Evolutionary conservation across 2,113 vertebrate species (phyloP).

Genomic region (Cyphomyrus discorhynchus): DNA sequence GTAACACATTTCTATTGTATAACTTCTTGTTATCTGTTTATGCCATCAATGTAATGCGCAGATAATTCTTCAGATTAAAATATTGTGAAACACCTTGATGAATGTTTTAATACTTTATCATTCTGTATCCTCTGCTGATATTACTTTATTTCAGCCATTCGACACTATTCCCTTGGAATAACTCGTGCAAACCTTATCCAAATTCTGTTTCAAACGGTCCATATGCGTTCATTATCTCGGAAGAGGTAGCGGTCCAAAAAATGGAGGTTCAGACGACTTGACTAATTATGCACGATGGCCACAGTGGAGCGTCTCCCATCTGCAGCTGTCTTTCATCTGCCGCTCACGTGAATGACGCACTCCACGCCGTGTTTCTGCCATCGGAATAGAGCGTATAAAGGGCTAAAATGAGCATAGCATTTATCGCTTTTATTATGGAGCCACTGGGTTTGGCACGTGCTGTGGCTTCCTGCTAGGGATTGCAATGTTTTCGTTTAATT

Average conservation of each 20-base stretch:
- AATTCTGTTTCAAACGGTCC: constrained; percentile 36
- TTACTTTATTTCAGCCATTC: neutral
- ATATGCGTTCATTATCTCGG: constrained; percentile 48
- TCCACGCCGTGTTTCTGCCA: constrained; percentile 48
- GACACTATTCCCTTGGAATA: constrained; percentile 9
- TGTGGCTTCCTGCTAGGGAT: constrained; percentile 30
- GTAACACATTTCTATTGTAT: neutral
- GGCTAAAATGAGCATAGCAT: constrained; percentile 46
- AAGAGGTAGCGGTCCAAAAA: constrained; percentile 43
- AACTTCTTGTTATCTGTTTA: neutral
- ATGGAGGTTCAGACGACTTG: constrained; percentile 54
- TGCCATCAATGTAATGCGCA: neutral
- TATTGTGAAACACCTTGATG: neutral
- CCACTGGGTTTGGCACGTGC: constrained; percentile 26
- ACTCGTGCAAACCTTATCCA: constrained; percentile 11
- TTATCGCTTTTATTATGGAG: constrained; percentile 53
- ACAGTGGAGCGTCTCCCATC: constrained; percentile 47
- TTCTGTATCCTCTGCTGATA: neutral
- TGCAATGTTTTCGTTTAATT: constrained; percentile 42
- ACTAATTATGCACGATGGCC: constrained; percentile 57
- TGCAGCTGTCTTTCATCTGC: constrained; percentile 59
- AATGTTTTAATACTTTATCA: neutral
- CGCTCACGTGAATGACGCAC: constrained; percentile 53
- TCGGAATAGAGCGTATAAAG: constrained; percentile 51
- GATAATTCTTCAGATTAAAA: neutral